Base-by-base conservation (phyloP, 1,140 invertebrate genomes). In the Drosophila kikkawai region DNA sequence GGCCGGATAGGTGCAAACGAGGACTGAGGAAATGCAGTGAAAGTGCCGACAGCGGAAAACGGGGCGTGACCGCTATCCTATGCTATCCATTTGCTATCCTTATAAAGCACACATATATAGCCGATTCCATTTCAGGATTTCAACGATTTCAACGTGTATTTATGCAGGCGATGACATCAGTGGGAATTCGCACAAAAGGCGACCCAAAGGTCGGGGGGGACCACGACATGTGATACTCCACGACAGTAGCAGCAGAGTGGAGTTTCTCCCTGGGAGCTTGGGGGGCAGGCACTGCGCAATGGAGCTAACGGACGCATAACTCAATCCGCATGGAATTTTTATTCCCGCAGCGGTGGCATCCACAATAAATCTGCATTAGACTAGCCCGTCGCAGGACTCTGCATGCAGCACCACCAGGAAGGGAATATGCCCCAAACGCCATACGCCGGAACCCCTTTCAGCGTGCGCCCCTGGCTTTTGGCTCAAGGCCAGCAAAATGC, bases 331-430 rank as follows among this genome's bases (percentile, higher is more conserved):
- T 90, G 81, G 81, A 90, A 88, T 88, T 88, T 88, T 88, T 88
- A 88, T 90, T 88, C 82, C 85, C 85, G 86, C 85, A 86, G 85
- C 85, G 81, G 82, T 85, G 85, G 85, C 85, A 90, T 79, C 64
- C 82, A 87, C 82, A 91, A 90, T 90, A 90, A 90, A 90, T 90
- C 85, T 90, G 85, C 85, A 90, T 90, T 90, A 90, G 84, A 81
- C 48, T 41, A 41, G 48, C 59, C 61, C 29, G 57, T 37, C 37
- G 67, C 67, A 70, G 67, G 63, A 70, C 67, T 32, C 67, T 32
- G 44, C 42, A 68, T 70, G 67, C 42, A 45, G 44, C 42, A 58
- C 47, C 42, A 58, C 47, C 39, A 19, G 13, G 22, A 60, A 29
- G 22, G 37, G 32, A 50, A n/a, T 13, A 41, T 50, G 5, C 26